Evolutionary conservation across 2,113 vertebrate genomes (phyloP), one percentile per base, ranked within the genome.

Genomic region (Oreotrochilus melanogaster): DNA sequence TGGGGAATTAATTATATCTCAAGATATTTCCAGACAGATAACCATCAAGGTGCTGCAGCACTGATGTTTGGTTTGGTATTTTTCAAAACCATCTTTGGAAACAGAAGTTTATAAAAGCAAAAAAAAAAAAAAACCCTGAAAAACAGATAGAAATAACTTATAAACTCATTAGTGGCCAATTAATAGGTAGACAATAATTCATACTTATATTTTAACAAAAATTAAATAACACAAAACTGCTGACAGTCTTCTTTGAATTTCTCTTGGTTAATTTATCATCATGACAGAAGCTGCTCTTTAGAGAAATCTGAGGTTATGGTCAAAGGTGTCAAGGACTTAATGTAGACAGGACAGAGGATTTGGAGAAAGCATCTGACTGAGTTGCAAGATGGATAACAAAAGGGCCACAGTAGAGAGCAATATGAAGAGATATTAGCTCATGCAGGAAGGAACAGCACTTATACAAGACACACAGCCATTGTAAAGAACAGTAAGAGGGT

Each of bases 31-130:
- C 18, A 85, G 31, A 50, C 1, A 8, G 72, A 10, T 47, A 22
- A 67, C 27, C 24, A 79, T 21, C 87, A 62, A 79, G 80, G 16
- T 70, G n/a, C 25, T 43, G 7, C 31, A 62, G n/a, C 23, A 51
- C 6, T 30, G 9, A 58, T 22, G 48, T 56, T 67, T 66, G 0
- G 0, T 23, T 79, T 51, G 27, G 14, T 50, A 42, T 71, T 67
- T 88, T 86, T 9, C 53, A 80, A 86, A 86, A 70, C 2, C 16
- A 14, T 10, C 6, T 57, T 37, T 39, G 12, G 11, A 54, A 81
- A 71, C 5, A 18, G 45, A 76, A 72, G 7, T 19, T 75, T 33
- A 60, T 5, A 25, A 43, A 85, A 61, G 10, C 1, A 37, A 39
- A 45, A 23, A 47, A 47, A 54, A 21, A 37, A 37, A 8, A 37